Evolutionary conservation across 37 sponge, comb jelly and placozoan species (phyloP).

Genomic region (Beroe ovata): DNA sequence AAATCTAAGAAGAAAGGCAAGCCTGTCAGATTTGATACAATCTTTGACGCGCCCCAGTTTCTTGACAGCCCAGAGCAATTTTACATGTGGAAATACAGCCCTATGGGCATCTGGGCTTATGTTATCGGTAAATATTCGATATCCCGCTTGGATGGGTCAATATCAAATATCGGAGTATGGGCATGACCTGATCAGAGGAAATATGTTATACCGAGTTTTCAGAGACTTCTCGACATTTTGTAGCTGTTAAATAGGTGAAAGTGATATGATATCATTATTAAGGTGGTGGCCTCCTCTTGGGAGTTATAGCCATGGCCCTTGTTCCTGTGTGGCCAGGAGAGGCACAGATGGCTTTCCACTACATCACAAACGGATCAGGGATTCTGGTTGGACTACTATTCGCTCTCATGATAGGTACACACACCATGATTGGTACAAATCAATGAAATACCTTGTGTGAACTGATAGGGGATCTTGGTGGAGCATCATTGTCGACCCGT

Average conservation of each 20-base stretch:
- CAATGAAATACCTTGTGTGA: too few species aligned
- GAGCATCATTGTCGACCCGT: too few species aligned
- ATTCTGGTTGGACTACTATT: constrained; percentile 39
- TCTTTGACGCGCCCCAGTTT: constrained; percentile 5
- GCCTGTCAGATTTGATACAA: constrained; percentile 41
- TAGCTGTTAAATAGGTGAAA: too few species aligned
- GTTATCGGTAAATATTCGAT: constrained; percentile 2
- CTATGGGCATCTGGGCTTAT: constrained; percentile 61
- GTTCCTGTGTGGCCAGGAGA: constrained; percentile 64
- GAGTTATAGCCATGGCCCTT: constrained; percentile 59
- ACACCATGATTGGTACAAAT: too few species aligned
- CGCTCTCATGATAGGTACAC: constrained; percentile 28
- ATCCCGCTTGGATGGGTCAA: too few species aligned
- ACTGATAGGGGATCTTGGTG: too few species aligned
- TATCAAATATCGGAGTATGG: too few species aligned
- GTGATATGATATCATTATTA: too few species aligned
- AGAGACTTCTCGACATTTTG: too few species aligned
- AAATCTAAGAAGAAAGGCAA: constrained; percentile 21
- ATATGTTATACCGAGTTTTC: too few species aligned
- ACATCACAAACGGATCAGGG: constrained; percentile 62
- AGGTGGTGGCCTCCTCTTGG: constrained; percentile 25
- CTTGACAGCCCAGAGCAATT: constrained; percentile 53
- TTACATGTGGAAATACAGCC: constrained; percentile 67
- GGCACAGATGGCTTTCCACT: constrained; percentile 61
- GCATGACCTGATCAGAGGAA: too few species aligned